These are phyloP conservation scores for Rotaria sp. DNA, from an alignment of 2,888 invertebrate species.

Conservation along the genomic window DNA sequence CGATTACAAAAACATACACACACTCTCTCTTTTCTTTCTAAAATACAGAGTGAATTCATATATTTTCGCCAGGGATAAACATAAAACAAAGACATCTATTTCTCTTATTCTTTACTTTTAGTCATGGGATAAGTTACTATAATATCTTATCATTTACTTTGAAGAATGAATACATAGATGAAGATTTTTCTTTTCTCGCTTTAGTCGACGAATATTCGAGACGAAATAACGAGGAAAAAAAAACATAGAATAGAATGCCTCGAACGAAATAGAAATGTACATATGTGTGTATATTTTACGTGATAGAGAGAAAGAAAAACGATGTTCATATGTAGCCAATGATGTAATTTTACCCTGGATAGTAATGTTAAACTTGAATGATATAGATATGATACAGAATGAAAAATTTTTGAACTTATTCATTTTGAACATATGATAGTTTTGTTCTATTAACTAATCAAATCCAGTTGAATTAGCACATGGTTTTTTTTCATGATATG, in stretches of 20 bases:
- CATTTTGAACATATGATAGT: not conserved
- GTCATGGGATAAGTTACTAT: not conserved
- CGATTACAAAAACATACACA: not conserved
- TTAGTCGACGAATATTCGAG: not conserved
- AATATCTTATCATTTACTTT: no score
- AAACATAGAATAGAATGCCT: not conserved
- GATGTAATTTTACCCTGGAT: not conserved
- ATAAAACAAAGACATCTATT: slow-evolving; percentile 3
- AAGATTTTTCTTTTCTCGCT: not conserved
- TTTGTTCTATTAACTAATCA: not conserved
- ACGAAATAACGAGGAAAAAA: not conserved
- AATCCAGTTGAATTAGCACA: not conserved
- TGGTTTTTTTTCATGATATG: no score
- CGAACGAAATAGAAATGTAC: not conserved
- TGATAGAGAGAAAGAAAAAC: not conserved
- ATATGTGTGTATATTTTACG: not conserved
- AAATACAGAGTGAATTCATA: not conserved
- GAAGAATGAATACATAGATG: not conserved
- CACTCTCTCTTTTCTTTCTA: not conserved
- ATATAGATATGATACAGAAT: not conserved
- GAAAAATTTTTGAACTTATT: not conserved
- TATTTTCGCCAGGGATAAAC: not conserved
- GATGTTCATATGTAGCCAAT: not conserved
- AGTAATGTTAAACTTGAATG: not conserved
- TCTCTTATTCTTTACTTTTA: not conserved